Percentiles rank a stretch among this genome's conserved stretches.
Conservation (phyloP, 2,113 vertebrate genomes). For the Patagioenas fasciata region DNA sequence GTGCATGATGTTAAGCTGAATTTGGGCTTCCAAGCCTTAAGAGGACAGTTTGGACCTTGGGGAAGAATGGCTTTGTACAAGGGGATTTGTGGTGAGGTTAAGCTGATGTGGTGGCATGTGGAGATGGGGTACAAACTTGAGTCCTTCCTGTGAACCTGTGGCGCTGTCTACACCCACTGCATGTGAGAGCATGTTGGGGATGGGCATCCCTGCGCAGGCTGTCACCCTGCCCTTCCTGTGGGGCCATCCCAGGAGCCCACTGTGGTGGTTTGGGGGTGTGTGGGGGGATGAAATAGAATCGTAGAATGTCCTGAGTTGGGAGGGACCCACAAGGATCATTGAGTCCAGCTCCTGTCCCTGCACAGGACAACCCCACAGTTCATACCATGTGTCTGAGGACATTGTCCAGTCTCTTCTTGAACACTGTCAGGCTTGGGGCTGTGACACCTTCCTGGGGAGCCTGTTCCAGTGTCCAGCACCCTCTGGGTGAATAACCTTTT, state of each 20-base stretch:
- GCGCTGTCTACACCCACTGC: fast-evolving
- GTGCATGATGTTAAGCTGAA: fast-evolving
- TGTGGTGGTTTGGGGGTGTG: too few species aligned
- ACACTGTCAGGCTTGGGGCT: too few species aligned
- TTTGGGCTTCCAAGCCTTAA: not conserved
- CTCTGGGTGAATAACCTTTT: too few species aligned
- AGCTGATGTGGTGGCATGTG: not conserved
- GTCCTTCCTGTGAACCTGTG: not conserved
- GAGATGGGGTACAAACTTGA: fast-evolving
- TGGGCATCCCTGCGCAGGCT: fast-evolving
- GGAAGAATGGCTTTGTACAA: not conserved
- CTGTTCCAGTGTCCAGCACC: too few species aligned
- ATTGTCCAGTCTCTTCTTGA: too few species aligned
- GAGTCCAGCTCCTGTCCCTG: too few species aligned
- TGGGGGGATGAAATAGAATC: too few species aligned
- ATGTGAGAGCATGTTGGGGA: fast-evolving
- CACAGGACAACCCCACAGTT: too few species aligned
- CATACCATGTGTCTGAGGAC: too few species aligned
- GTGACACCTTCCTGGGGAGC: too few species aligned
- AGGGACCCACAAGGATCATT: too few species aligned
- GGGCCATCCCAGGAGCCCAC: not conserved
- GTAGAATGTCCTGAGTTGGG: too few species aligned
- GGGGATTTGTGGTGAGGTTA: not conserved
- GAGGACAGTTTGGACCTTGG: not conserved
- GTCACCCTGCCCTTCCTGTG: not conserved